phyloP scores from a whole-genome alignment of 2,113 vertebrate species.

The Tychaedon coryphoeus region DNA sequence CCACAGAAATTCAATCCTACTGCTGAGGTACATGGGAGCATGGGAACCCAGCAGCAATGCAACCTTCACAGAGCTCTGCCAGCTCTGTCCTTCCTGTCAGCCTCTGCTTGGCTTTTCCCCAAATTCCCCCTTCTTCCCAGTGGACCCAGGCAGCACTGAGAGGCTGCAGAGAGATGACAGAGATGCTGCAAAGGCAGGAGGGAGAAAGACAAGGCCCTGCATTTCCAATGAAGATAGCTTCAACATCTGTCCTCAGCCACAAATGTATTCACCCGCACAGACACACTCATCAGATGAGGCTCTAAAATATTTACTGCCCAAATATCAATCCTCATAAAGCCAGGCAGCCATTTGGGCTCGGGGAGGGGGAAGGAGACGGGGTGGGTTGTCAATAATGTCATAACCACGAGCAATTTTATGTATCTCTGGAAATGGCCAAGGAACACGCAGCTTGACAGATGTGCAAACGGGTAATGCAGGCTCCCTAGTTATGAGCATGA shows the following conservation, averaged over 20 bases:
- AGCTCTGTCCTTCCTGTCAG: background rate
- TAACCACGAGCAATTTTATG: slow-evolving; percentile 66
- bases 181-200: background rate
- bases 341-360: slow-evolving; percentile 15
- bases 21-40: background rate
- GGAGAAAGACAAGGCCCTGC: background rate
- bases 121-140: background rate
- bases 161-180: background rate
- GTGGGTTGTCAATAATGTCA: slow-evolving; percentile 50
- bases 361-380: slow-evolving; percentile 5
- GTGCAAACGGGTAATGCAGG: slow-evolving; percentile 51
- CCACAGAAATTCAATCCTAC: background rate
- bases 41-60: background rate
- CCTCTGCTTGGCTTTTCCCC: background rate
- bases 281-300: slow-evolving; percentile 55
- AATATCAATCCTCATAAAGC: slow-evolving; percentile 70
- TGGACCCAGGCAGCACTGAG: background rate
- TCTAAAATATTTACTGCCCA: slow-evolving; percentile 69
- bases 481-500: slow-evolving; percentile 56
- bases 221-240: background rate
- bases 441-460: slow-evolving; percentile 66
- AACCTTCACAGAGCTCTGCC: background rate
- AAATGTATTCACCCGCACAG: slow-evolving; percentile 55
- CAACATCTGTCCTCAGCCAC: slow-evolving; percentile 62
- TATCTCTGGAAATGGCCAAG: slow-evolving; percentile 63